A percentile compares a stretch with the other conserved stretches of the same genome.
Conservation (phyloP, 92 coral and sea anemone genomes). For the Diadumene lineata region DNA sequence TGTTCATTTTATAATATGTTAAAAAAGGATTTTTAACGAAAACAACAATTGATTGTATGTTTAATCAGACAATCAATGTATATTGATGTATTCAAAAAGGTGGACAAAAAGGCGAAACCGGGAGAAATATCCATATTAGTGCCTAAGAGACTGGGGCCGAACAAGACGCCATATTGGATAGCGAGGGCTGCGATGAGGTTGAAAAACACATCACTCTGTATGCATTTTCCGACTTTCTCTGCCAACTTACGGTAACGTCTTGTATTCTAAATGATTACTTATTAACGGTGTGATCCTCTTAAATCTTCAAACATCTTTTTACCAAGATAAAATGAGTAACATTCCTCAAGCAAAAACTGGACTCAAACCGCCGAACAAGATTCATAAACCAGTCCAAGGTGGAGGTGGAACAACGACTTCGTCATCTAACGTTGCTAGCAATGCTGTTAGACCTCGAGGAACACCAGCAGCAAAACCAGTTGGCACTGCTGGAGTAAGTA, state of each 20-base stretch:
- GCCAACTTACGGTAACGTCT: constrained; percentile 1
- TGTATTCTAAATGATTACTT: constrained; percentile 14
- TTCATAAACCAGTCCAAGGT: constrained; percentile 83
- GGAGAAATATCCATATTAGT: constrained; percentile 6
- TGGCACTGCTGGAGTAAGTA: constrained; percentile 47
- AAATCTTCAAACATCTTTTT: neutral
- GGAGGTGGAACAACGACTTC: constrained; percentile 64
- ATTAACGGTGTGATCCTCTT: neutral
- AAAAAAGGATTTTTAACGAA: too few relatives aligned
- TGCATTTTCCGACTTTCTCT: constrained; percentile 15
- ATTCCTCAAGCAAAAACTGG: constrained; percentile 74
- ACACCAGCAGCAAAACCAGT: constrained; percentile 46
- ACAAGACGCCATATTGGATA: constrained; percentile 41
- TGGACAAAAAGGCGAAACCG: constrained; percentile 21
- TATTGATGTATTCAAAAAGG: too few relatives aligned
- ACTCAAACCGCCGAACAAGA: constrained; percentile 71
- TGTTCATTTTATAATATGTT: too few relatives aligned
- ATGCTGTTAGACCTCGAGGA: constrained; percentile 74
- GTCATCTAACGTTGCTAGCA: constrained; percentile 34
- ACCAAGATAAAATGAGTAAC: constrained; percentile 65
- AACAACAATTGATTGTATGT: too few relatives aligned
- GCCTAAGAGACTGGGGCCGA: constrained; percentile 28
- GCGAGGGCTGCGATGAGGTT: constrained; percentile 30
- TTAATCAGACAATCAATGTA: too few relatives aligned
- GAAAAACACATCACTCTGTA: constrained; percentile 32